A percentile compares a stretch with the other conserved stretches of the same genome.
Evolutionary conservation across 2,888 invertebrate species (phyloP).

Genomic region (Chromoteleia sp.): DNA sequence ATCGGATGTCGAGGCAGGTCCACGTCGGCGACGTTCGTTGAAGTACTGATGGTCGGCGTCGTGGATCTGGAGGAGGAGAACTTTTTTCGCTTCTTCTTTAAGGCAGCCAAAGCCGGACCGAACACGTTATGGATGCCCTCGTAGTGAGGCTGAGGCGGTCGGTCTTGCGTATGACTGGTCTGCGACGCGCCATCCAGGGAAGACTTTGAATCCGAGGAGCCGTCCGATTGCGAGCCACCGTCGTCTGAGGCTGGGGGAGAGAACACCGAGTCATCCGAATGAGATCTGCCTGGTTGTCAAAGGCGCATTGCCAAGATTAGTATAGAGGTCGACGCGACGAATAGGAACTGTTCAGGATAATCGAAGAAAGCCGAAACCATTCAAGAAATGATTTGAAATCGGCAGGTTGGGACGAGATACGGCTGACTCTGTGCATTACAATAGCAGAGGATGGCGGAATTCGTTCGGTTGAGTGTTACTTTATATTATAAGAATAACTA

Average conservation of each 20-base stretch:
- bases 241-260: constrained; percentile 88
- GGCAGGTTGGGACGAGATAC: not conserved
- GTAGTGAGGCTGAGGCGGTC: constrained; percentile 74
- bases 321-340: constrained; percentile 3
- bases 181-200: constrained; percentile 85
- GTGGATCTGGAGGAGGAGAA: constrained; percentile 92
- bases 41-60: constrained; percentile 85
- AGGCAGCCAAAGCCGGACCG: constrained; percentile 88
- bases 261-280: constrained; percentile 94
- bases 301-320: constrained; percentile 29
- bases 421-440: too few relatives aligned
- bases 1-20: constrained; percentile 68
- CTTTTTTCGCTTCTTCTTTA: constrained; percentile 93
- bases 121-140: constrained; percentile 82
- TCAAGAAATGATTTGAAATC: not conserved
- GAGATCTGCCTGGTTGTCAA: constrained; percentile 82
- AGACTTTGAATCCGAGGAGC: constrained; percentile 90
- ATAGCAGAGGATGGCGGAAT: too few relatives aligned
- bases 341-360: constrained; percentile 3
- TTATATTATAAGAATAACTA: too few relatives aligned
- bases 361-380: not conserved
- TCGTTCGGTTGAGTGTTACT: too few relatives aligned
- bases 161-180: constrained; percentile 76
- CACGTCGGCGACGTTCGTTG: constrained; percentile 77
- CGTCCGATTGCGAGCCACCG: constrained; percentile 88